A percentile compares a stretch with the other conserved stretches of the same genome.
These are phyloP conservation scores for Cyprinodon variegatus DNA, from an alignment of 2,113 vertebrate species.

Conservation along the genomic window DNA sequence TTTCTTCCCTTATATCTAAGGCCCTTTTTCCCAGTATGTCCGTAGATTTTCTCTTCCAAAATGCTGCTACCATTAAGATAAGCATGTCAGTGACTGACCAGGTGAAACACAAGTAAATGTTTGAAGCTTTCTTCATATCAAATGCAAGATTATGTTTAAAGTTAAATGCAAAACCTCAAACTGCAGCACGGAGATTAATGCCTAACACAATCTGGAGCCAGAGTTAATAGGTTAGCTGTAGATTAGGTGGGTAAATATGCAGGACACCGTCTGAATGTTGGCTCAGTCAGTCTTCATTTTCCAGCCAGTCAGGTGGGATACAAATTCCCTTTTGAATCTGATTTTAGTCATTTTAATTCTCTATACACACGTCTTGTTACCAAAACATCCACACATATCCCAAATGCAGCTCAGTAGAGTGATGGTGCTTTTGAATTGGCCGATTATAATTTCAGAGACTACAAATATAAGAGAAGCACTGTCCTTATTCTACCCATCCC, in stretches of 20 bases:
- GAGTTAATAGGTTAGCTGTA: background rate
- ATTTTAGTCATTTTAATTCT: slow-evolving; percentile 22
- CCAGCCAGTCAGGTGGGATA: slow-evolving; percentile 6
- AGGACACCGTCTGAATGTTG: background rate
- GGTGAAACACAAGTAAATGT: too few relatives aligned
- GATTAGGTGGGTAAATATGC: slow-evolving; percentile 12
- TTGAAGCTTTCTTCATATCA: too few relatives aligned
- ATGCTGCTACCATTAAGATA: too few relatives aligned
- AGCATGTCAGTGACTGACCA: too few relatives aligned
- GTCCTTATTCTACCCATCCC: background rate
- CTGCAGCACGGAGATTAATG: background rate
- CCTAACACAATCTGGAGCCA: slow-evolving; percentile 1
- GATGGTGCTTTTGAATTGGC: slow-evolving; percentile 44
- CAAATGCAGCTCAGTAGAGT: slow-evolving; percentile 24
- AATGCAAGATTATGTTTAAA: background rate
- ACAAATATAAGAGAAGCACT: slow-evolving; percentile 9
- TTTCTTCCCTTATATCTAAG: too few relatives aligned
- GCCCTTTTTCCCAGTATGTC: too few relatives aligned
- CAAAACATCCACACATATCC: background rate
- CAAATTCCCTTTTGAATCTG: slow-evolving; percentile 15
- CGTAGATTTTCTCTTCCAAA: too few relatives aligned
- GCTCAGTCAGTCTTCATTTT: slow-evolving; percentile 24
- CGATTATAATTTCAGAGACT: slow-evolving; percentile 54
- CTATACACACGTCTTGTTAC: background rate
- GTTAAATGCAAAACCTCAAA: background rate